These are phyloP conservation scores for Scolopax rusticola DNA, from an alignment of 2,797 vertebrate species.

Conservation along the genomic window DNA sequence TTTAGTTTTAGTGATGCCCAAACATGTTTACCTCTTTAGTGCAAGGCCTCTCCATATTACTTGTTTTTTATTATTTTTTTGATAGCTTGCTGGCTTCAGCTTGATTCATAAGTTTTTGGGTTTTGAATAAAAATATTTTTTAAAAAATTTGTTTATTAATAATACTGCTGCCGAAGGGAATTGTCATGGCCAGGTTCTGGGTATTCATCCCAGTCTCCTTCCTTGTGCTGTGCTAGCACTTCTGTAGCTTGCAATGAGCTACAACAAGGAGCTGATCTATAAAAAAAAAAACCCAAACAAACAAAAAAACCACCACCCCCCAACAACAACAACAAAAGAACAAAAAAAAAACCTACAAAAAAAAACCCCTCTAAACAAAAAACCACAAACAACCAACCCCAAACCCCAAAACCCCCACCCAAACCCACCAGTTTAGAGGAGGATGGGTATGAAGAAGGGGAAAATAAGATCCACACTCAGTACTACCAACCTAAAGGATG, in stretches of 20 bases:
- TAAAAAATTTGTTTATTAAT: not conserved
- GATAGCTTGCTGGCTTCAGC: not conserved
- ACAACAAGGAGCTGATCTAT: not conserved
- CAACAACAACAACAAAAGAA: no score
- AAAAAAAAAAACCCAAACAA: not conserved
- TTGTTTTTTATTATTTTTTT: not conserved
- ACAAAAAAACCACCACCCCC: no score
- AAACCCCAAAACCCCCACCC: no score
- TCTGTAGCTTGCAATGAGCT: not conserved
- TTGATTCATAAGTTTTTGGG: not conserved
- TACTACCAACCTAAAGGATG: not conserved
- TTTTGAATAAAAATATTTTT: not conserved
- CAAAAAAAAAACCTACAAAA: no score
- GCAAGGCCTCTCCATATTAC: not conserved
- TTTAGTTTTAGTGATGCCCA: no score
- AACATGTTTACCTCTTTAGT: not conserved
- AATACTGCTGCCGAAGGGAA: not conserved
- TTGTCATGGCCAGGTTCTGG: not conserved
- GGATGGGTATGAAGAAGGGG: not conserved
- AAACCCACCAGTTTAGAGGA: not conserved
- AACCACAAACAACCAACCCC: no score
- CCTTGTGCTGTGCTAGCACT: not conserved
- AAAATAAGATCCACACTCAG: not conserved
- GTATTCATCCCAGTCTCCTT: not conserved
- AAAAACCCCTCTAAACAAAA: no score